Evolutionary conservation across 2,888 invertebrate genomes (phyloP).

Genomic region (Limnephilus rhombicus): DNA sequence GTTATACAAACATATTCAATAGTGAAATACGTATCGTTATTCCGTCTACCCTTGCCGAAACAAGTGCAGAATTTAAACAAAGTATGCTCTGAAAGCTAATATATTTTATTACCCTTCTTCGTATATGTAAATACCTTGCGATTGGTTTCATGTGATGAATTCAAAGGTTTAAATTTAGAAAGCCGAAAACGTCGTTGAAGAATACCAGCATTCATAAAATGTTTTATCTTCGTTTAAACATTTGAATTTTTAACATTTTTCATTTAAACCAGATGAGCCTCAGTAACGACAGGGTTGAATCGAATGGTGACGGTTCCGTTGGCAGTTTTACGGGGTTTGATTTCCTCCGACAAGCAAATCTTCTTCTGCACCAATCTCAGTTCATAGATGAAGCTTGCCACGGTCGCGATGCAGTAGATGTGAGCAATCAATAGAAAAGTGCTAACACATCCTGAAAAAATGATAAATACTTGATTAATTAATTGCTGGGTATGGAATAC

Average conservation of each 20-base stretch:
- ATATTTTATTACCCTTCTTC: conserved; percentile 46
- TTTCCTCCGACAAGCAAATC: conserved; percentile 43
- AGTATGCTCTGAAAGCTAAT: conserved; percentile 25
- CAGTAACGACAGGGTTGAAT: conserved; percentile 25
- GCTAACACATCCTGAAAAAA: conserved; percentile 73
- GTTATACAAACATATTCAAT: conserved; percentile 2
- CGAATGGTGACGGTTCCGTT: conserved; percentile 53
- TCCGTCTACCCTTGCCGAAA: conserved; percentile 22
- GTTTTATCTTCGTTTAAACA: not conserved
- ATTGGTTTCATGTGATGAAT: conserved; percentile 8
- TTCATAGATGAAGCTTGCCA: conserved; percentile 72
- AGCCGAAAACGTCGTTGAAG: not conserved
- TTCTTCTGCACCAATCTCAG: conserved; percentile 55
- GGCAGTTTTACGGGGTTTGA: conserved; percentile 56
- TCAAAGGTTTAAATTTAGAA: not conserved
- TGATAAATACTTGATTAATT: not conserved
- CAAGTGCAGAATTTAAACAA: conserved; percentile 30
- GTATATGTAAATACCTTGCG: conserved; percentile 50
- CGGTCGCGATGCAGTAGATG: conserved; percentile 75
- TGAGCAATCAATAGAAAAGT: conserved; percentile 73
- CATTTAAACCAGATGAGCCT: conserved; percentile 58
- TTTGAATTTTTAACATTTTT: not conserved
- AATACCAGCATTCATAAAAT: not conserved
- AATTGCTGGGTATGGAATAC: not conserved
- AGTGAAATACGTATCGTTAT: conserved; percentile 18